A percentile compares a stretch with the other conserved stretches of the same genome.
These are phyloP conservation scores for Psylliodes chrysocephalus DNA, from an alignment of 2,888 invertebrate genomes.

Conservation along the genomic window DNA sequence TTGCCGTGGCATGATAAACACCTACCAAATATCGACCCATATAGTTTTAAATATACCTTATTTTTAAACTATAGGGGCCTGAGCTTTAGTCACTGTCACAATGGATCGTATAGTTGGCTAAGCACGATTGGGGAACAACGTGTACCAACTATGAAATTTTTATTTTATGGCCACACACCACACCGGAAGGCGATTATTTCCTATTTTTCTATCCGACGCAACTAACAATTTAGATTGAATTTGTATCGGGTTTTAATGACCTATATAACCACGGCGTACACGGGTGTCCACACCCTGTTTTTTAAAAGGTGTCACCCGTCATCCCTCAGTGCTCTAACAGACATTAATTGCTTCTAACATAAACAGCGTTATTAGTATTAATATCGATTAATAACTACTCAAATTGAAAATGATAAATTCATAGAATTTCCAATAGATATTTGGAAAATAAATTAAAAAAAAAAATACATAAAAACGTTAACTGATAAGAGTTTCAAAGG, in stretches of 20 bases:
- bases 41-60: no score
- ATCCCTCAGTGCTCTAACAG: neutral
- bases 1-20: no score
- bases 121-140: slow-evolving; percentile 27
- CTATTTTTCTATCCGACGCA: slow-evolving; percentile 19
- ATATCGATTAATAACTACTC: no score
- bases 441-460: no score
- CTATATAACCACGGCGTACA: slow-evolving; percentile 1
- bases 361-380: no score
- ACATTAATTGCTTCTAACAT: no score
- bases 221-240: slow-evolving; percentile 8
- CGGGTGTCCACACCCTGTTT: slow-evolving; percentile 1
- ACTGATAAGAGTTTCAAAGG: no score
- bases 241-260: slow-evolving; percentile 13
- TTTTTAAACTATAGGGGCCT: no score
- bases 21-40: no score
- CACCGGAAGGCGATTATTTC: slow-evolving; percentile 30
- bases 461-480: no score
- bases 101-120: slow-evolving; percentile 20
- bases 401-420: no score
- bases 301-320: slow-evolving; percentile 13
- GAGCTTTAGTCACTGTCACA: neutral
- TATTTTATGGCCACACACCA: slow-evolving; percentile 14
- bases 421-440: no score
- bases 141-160: slow-evolving; percentile 28